Evolutionary conservation across 2,113 vertebrate species (phyloP).

Genomic region (Raja brachyura): DNA sequence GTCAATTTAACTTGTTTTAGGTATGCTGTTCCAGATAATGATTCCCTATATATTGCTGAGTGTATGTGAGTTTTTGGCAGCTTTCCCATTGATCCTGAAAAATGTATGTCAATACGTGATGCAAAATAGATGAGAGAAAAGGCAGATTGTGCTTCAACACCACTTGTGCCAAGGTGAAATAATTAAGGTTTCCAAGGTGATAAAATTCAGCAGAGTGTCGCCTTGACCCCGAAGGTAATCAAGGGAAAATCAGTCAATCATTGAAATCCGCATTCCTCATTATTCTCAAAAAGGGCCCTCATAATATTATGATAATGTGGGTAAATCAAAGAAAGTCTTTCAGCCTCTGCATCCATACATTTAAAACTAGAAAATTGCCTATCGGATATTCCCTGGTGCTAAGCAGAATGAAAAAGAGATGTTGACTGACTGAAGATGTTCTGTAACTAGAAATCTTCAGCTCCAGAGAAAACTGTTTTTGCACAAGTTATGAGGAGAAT

Average conservation of each 20-base stretch:
- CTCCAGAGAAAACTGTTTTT: background rate
- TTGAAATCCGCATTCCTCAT: background rate
- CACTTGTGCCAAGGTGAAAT: background rate
- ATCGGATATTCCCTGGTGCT: background rate
- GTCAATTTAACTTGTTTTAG: background rate
- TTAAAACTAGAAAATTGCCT: background rate
- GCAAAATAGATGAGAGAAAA: background rate
- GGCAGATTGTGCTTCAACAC: background rate
- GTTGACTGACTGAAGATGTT: background rate
- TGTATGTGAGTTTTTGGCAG: background rate
- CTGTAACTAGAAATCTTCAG: background rate
- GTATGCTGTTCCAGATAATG: background rate
- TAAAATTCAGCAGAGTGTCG: background rate
- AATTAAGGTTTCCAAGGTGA: background rate
- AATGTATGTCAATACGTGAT: background rate
- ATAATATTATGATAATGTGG: background rate
- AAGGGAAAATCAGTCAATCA: conserved; percentile 3
- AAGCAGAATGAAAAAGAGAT: background rate
- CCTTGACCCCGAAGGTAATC: background rate
- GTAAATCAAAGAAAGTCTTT: conserved; percentile 23
- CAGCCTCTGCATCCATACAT: background rate
- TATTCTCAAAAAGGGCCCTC: background rate
- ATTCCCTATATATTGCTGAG: background rate
- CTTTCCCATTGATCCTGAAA: conserved; percentile 1
- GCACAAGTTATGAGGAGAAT: background rate